phyloP scores from a whole-genome alignment of 2,888 invertebrate genomes.

The Andrena chrysosceles region DNA sequence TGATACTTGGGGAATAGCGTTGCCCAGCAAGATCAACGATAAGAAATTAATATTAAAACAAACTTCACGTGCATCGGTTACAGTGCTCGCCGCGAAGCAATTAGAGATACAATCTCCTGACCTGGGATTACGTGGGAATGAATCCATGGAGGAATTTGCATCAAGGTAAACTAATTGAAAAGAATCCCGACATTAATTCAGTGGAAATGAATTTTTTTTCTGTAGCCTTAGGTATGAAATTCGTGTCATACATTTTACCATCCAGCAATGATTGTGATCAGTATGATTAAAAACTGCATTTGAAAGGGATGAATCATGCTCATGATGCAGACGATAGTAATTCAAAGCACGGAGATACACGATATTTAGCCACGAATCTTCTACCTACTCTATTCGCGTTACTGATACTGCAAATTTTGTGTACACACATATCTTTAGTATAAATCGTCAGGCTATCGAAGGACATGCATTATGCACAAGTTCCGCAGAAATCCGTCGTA shows the following conservation, averaged over 20 bases:
- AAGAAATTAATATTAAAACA: slow-evolving; percentile 71
- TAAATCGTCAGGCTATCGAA: slow-evolving; percentile 58
- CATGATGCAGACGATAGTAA: neutral
- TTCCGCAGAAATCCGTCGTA: slow-evolving; percentile 50
- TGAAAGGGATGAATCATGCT: neutral
- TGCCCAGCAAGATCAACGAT: slow-evolving; percentile 61
- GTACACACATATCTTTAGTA: slow-evolving; percentile 40
- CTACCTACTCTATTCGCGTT: neutral
- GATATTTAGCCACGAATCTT: neutral
- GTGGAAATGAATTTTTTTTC: neutral
- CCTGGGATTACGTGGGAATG: slow-evolving; percentile 32
- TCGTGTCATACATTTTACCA: neutral
- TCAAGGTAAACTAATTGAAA: neutral
- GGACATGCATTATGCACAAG: slow-evolving; percentile 71
- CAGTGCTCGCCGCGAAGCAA: slow-evolving; percentile 31
- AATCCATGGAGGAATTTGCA: slow-evolving; percentile 4
- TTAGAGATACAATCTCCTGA: slow-evolving; percentile 54
- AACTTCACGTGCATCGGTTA: slow-evolving; percentile 47
- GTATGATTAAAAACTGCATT: neutral
- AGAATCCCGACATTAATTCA: neutral
- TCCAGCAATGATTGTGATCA: neutral
- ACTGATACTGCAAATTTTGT: slow-evolving; percentile 19
- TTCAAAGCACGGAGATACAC: slow-evolving; percentile 1
- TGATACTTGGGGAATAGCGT: slow-evolving; percentile 50
- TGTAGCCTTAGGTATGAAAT: neutral